Evolutionary conservation across 2,797 vertebrate species (phyloP).

Genomic region (Cynodonichthys magdalenae): DNA sequence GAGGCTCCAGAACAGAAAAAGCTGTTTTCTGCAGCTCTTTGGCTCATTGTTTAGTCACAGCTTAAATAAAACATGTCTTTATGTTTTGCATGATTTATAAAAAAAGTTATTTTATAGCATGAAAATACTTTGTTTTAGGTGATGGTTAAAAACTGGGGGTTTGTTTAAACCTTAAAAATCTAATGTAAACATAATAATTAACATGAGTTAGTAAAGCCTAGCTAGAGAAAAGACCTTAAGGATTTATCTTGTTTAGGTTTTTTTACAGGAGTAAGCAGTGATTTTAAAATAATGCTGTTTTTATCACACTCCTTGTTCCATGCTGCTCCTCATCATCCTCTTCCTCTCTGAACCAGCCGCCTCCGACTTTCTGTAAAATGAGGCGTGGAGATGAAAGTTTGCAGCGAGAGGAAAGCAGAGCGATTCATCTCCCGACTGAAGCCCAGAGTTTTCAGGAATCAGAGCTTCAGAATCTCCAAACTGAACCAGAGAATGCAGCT

Average conservation of each 20-base stretch:
- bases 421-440: slow-evolving; percentile 2
- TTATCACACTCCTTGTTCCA: background rate
- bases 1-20: too few relatives aligned
- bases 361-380: background rate
- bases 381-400: slow-evolving; percentile 5
- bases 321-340: slow-evolving; percentile 5
- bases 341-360: background rate
- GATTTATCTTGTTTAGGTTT: background rate
- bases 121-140: too few relatives aligned
- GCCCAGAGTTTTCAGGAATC: slow-evolving; percentile 3
- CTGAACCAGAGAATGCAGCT: background rate
- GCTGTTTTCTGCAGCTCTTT: too few relatives aligned
- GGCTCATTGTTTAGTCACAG: too few relatives aligned
- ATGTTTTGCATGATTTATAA: too few relatives aligned
- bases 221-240: too few relatives aligned
- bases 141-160: too few relatives aligned
- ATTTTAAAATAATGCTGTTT: background rate
- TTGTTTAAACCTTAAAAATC: too few relatives aligned
- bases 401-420: background rate
- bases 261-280: background rate
- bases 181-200: too few relatives aligned
- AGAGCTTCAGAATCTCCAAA: background rate
- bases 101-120: too few relatives aligned
- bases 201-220: too few relatives aligned
- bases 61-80: too few relatives aligned